These are phyloP conservation scores for Microhierax caerulescens DNA, from an alignment of 2,797 vertebrate species.

Conservation along the genomic window DNA sequence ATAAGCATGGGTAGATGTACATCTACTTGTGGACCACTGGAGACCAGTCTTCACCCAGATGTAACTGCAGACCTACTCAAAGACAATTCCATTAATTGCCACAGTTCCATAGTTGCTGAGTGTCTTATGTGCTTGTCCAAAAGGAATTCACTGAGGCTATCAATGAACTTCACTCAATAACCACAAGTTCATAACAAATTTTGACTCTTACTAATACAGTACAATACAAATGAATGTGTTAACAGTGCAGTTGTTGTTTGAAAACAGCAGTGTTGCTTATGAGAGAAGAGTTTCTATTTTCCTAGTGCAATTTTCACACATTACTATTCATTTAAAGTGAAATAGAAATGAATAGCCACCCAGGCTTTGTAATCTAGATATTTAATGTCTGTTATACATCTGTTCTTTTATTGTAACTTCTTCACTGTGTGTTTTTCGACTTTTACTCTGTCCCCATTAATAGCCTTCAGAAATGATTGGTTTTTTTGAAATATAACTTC, in stretches of 20 bases:
- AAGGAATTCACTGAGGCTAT: constrained; percentile 10
- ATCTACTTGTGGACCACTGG: background rate
- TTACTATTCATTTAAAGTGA: constrained; percentile 21
- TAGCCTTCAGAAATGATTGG: background rate
- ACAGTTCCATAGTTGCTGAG: background rate
- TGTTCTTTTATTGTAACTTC: background rate
- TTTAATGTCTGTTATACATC: background rate
- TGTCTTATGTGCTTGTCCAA: background rate
- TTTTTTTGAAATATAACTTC: constrained; percentile 12
- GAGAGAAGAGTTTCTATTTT: constrained; percentile 35
- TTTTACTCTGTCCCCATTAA: background rate
- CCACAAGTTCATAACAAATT: constrained; percentile 12
- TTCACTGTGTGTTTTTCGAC: background rate
- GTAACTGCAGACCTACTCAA: background rate
- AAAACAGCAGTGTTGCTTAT: constrained; percentile 6
- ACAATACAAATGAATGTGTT: constrained; percentile 33
- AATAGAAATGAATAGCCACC: constrained; percentile 21
- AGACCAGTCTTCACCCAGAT: constrained; percentile 41
- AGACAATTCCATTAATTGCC: background rate
- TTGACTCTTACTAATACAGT: background rate
- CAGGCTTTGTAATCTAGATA: background rate
- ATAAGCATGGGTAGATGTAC: background rate
- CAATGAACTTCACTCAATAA: constrained; percentile 12
- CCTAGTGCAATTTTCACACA: constrained; percentile 6
- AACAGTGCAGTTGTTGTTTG: constrained; percentile 17